A percentile compares a stretch with the other conserved stretches of the same genome.
These are phyloP conservation scores for Scaptomyza parva DNA, from an alignment of 2,888 invertebrate genomes.

Conservation along the genomic window DNA sequence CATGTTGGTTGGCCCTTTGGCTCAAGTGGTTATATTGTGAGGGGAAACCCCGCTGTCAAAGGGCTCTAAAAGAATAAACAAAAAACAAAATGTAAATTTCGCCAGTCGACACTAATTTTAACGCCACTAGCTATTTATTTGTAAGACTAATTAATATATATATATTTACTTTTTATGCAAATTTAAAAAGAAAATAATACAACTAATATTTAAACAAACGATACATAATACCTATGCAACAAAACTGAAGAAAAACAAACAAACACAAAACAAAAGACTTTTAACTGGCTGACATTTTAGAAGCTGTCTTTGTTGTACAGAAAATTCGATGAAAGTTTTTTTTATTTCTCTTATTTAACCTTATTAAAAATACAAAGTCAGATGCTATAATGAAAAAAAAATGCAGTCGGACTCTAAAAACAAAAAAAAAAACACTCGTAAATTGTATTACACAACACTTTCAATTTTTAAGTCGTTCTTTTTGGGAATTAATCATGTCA, in stretches of 20 bases:
- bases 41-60: slow-evolving; percentile 22
- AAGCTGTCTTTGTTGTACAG: slow-evolving; percentile 55
- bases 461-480: slow-evolving; percentile 34
- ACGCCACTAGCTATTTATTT: slow-evolving; percentile 79
- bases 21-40: slow-evolving; percentile 38
- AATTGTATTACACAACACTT: slow-evolving; percentile 29
- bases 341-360: slow-evolving; percentile 29
- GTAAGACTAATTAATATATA: slow-evolving; percentile 69
- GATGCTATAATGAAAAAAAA: slow-evolving; percentile 31
- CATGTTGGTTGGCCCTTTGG: slow-evolving; percentile 37
- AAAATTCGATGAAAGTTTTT: slow-evolving; percentile 16
- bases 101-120: slow-evolving; percentile 78
- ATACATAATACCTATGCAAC: slow-evolving; percentile 47
- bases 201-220: slow-evolving; percentile 66
- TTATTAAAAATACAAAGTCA: slow-evolving; percentile 47
- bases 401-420: slow-evolving; percentile 58
- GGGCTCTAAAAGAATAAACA: slow-evolving; percentile 30
- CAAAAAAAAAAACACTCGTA: slow-evolving; percentile 4
- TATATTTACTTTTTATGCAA: slow-evolving; percentile 73
- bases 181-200: slow-evolving; percentile 69
- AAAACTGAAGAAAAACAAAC: slow-evolving; percentile 32
- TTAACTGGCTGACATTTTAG: slow-evolving; percentile 54
- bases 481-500: slow-evolving; percentile 16
- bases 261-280: slow-evolving; percentile 50
- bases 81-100: slow-evolving; percentile 32